A percentile compares a stretch with the other conserved stretches of the same genome.
These are phyloP conservation scores for Acronicta aceris DNA, from an alignment of 2,888 invertebrate genomes.

Conservation along the genomic window DNA sequence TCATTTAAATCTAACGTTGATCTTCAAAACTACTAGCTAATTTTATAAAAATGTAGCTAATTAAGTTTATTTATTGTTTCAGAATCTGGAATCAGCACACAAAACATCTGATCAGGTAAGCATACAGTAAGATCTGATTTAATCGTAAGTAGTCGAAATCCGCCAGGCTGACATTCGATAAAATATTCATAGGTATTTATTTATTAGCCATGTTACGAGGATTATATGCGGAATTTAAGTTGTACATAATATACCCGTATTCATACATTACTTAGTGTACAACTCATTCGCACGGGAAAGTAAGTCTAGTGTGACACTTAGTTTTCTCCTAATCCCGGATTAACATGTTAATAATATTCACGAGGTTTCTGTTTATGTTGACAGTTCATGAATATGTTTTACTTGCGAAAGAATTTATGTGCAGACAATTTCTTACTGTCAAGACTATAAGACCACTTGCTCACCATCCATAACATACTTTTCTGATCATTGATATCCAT, in stretches of 20 bases:
- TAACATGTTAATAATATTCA: conserved; percentile 36
- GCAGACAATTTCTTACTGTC: not conserved
- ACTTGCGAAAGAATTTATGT: conserved; percentile 4
- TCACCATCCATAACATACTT: not conserved
- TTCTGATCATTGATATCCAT: not conserved
- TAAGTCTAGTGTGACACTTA: conserved; percentile 13
- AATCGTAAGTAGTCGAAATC: no score
- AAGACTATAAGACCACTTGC: not conserved
- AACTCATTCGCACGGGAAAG: conserved; percentile 15
- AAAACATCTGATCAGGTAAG: conserved; percentile 56
- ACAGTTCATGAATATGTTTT: conserved; percentile 27
- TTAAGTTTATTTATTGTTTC: conserved; percentile 50
- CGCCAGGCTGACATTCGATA: no score
- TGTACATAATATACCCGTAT: conserved; percentile 1
- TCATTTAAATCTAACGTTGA: not conserved
- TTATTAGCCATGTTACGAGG: no score
- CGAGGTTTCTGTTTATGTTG: conserved; percentile 32
- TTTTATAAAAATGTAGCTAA: not conserved
- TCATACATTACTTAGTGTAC: conserved; percentile 2
- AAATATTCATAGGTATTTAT: no score
- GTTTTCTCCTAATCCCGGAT: conserved; percentile 40
- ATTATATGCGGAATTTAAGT: not conserved
- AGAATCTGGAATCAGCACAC: conserved; percentile 53
- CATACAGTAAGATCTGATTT: not conserved
- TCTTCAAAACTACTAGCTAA: not conserved